Evolutionary conservation across 2,113 vertebrate species (phyloP), one percentile per base, ranked within the genome.

Genomic region (Trichechus manatus): DNA sequence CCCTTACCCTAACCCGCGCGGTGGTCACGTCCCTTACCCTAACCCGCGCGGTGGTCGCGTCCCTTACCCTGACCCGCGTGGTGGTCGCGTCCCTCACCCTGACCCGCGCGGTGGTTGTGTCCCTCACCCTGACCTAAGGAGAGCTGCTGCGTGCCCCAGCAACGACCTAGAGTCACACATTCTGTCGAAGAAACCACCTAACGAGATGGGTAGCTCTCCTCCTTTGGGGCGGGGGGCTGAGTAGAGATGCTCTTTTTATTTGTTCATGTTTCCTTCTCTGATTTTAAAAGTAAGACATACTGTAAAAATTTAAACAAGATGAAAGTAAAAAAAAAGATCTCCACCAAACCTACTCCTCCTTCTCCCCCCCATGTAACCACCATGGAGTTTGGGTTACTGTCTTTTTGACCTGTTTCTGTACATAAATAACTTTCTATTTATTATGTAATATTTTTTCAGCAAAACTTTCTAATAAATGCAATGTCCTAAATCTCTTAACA

Each of bases 391-490:
- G 44, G 17, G 61, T 78, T 47, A 81, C n/a, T n/a, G 15, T 78
- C 4, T 23, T 7, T 93, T 74, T 87, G 59, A 84, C 3, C n/a
- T n/a, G 4, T 94, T 83, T 70, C 42, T 78, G 29, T 47, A 83
- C 0, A 29, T 44, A 89, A 87, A 86, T 5, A 80, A 64, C 4
- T 36, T 70, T 63, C 13, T 96, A 82, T 75, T 85, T 33, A 42
- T 36, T 74, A 31, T 81, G 5, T 66, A 9, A 9, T 36, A 19
- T 72, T 14, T 88, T 90, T 83, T 87, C 10, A 68, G 50, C 22
- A 91, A 90, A 91, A 89, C 33, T 82, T 94, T 66, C 44, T 72
- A 87, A 79, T 77, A 82, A 66, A 63, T 36, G 83, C 72, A 44
- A 92, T 53, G 68, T 74, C 53, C 15, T 86, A 91, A 75, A 87